phyloP scores from a whole-genome alignment of 2,113 vertebrate species.

The Columba livia region DNA sequence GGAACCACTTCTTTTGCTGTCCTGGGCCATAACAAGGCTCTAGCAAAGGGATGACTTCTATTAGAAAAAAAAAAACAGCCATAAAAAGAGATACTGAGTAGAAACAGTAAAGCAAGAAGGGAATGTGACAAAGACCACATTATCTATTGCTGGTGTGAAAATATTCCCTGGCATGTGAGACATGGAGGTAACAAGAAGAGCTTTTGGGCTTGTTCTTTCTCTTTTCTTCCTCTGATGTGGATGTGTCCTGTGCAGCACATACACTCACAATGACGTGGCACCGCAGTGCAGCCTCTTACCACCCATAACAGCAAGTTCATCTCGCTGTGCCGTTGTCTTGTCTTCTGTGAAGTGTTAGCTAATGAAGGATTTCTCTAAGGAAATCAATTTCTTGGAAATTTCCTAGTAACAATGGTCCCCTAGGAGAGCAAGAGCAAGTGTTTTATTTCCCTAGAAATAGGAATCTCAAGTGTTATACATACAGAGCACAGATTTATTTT shows the following conservation, averaged over 20 bases:
- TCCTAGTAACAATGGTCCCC: background rate
- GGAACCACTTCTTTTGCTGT: background rate
- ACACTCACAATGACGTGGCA: background rate
- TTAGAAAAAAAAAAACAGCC: no score
- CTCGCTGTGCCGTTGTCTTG: background rate
- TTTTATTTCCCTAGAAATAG: background rate
- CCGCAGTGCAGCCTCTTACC: background rate
- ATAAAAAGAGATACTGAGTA: background rate
- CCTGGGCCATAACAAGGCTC: background rate
- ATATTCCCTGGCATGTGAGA: background rate
- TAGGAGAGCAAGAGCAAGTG: background rate
- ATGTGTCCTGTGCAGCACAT: background rate
- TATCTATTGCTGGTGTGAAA: background rate
- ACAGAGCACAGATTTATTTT: background rate
- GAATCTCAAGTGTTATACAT: background rate
- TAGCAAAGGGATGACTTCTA: background rate
- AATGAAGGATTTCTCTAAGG: background rate
- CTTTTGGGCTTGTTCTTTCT: background rate
- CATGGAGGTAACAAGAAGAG: background rate
- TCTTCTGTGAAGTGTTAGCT: background rate
- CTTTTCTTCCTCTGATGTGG: background rate
- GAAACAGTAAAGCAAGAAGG: background rate
- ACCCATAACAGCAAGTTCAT: background rate
- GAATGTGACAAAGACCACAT: background rate
- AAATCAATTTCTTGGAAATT: background rate